Percentiles rank a stretch among this genome's conserved stretches.
These are phyloP conservation scores for Cyrtonyx montezumae DNA, from an alignment of 2,113 vertebrate species.

Conservation along the genomic window DNA sequence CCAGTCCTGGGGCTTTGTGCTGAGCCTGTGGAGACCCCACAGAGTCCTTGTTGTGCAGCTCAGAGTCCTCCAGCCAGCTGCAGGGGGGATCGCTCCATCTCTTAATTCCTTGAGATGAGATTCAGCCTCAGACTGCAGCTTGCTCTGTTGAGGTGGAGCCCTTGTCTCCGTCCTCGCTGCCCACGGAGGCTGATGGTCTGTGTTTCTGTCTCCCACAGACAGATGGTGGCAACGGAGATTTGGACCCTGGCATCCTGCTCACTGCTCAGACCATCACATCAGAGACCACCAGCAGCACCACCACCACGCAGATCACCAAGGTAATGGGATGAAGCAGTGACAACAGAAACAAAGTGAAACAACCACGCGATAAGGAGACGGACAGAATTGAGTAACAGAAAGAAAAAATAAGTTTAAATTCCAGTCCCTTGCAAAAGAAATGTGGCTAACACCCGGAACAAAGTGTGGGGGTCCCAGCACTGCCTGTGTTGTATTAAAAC, in stretches of 20 bases:
- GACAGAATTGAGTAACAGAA: neutral
- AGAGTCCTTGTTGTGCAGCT: neutral
- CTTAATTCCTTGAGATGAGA: neutral
- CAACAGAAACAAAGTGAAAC: neutral
- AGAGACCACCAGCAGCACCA: constrained; percentile 96
- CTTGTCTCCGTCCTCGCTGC: neutral
- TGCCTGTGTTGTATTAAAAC: neutral
- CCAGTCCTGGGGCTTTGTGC: neutral
- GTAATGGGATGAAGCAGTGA: constrained; percentile 57
- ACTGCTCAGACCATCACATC: constrained; percentile 98
- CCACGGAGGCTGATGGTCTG: neutral
- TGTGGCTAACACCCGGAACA: neutral
- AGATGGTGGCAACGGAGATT: constrained; percentile 83
- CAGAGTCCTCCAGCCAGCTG: neutral
- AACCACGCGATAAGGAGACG: rapidly evolving
- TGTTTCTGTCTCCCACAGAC: constrained; percentile 79
- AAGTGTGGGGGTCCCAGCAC: neutral
- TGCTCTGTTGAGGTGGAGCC: neutral
- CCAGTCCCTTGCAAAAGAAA: neutral
- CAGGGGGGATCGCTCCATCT: neutral
- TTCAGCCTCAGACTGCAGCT: neutral
- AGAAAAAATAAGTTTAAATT: neutral
- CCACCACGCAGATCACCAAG: constrained; percentile 99
- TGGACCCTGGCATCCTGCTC: constrained; percentile 90
- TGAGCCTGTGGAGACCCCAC: neutral